These are phyloP conservation scores for Syndactyla subalaris DNA, from an alignment of 2,797 vertebrate genomes.

Conservation along the genomic window DNA sequence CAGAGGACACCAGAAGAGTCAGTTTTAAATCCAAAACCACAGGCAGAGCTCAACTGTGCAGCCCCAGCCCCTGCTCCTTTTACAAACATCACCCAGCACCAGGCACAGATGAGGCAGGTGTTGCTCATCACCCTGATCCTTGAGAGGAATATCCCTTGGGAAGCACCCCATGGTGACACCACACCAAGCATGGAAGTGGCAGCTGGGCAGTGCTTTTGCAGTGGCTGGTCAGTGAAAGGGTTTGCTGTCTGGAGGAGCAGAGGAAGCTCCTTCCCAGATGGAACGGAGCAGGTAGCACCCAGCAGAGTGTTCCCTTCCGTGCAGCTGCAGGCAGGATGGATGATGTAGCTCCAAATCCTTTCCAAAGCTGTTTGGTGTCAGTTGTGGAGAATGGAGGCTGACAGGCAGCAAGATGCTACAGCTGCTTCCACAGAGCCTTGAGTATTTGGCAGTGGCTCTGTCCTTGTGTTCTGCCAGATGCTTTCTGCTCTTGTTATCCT, in stretches of 20 bases:
- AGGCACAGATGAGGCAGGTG: background rate
- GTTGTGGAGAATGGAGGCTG: background rate
- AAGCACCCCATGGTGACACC: background rate
- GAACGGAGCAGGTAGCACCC: background rate
- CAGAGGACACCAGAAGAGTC: background rate
- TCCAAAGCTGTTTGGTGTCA: background rate
- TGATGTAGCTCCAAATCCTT: background rate
- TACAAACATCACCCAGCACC: background rate
- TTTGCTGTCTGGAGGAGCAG: background rate
- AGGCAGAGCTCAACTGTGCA: background rate
- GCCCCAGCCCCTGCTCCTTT: background rate
- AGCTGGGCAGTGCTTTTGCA: background rate
- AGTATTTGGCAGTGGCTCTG: background rate
- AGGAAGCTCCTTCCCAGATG: background rate
- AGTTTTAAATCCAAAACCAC: background rate
- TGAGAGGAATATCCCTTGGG: background rate
- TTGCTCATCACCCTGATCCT: background rate
- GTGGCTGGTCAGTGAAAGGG: background rate
- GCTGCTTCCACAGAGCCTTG: background rate
- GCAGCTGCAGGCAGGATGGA: background rate
- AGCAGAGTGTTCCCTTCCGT: background rate
- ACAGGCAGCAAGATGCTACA: background rate
- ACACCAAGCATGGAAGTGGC: accelerated
- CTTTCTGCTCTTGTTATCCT: background rate
- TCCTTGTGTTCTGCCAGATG: background rate